Conservation (phyloP, 2,797 vertebrate genomes). For the Paedocypris micromegethes region DNA sequence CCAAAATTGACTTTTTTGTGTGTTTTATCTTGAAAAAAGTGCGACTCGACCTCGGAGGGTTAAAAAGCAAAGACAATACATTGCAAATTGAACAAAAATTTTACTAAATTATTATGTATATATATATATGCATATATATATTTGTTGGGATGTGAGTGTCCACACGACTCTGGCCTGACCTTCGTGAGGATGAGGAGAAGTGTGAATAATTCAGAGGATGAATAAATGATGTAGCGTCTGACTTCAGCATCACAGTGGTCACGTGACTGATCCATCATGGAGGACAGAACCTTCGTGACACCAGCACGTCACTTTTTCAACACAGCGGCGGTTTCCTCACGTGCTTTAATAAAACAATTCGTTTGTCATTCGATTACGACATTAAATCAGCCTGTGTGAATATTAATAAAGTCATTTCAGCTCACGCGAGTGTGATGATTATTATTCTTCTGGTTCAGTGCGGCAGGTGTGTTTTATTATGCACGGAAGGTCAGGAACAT, state of each 20-base stretch:
- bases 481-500: slow-evolving; percentile 29
- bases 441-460: slow-evolving; percentile 32
- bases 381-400: too few relatives aligned
- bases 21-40: too few relatives aligned
- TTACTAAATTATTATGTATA: too few relatives aligned
- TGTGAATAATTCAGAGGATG: slow-evolving; percentile 48
- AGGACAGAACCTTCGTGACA: slow-evolving; percentile 6
- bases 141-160: slow-evolving; percentile 5
- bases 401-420: not conserved
- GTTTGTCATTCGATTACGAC: too few relatives aligned
- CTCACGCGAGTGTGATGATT: slow-evolving; percentile 47
- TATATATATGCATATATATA: too few relatives aligned
- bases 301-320: too few relatives aligned
- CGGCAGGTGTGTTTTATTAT: slow-evolving; percentile 41
- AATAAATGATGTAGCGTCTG: slow-evolving; percentile 39
- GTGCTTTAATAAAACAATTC: too few relatives aligned
- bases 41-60: too few relatives aligned
- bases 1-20: too few relatives aligned
- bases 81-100: too few relatives aligned
- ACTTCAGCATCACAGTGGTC: slow-evolving; percentile 21
- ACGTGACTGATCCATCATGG: slow-evolving; percentile 13
- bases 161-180: slow-evolving; percentile 38
- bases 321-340: too few relatives aligned
- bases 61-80: too few relatives aligned
- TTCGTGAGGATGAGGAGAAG: slow-evolving; percentile 31